Percentiles rank a stretch among this genome's conserved stretches.
Conservation (phyloP, 2,113 vertebrate genomes). For the Marcusenius ussheri region DNA sequence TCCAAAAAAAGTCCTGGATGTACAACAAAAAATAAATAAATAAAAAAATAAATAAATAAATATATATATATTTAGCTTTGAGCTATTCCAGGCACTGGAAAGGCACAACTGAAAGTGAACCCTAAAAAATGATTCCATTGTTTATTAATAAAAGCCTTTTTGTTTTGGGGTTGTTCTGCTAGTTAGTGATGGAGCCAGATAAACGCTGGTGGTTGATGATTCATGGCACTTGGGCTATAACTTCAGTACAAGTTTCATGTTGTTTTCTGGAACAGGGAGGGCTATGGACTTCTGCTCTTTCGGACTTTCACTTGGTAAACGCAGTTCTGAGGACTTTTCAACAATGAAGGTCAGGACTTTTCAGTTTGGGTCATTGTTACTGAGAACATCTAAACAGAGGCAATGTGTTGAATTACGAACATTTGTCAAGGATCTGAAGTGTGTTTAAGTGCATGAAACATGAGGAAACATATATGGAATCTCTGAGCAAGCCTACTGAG, state of each 20-base stretch:
- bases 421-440: constrained; percentile 24
- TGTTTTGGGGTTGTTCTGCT: not conserved
- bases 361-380: not conserved
- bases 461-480: constrained; percentile 21
- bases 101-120: not conserved
- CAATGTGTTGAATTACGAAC: constrained; percentile 19
- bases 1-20: not conserved
- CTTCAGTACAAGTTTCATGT: not conserved
- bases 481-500: not conserved
- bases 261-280: constrained; percentile 17
- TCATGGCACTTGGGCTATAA: not conserved
- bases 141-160: constrained; percentile 2
- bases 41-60: not conserved
- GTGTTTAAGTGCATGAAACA: not conserved
- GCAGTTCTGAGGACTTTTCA: constrained; percentile 27
- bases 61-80: not conserved
- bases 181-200: not conserved
- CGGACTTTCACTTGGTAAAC: not conserved
- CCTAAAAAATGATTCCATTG: not conserved
- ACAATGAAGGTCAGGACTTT: constrained; percentile 27
- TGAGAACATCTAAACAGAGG: constrained; percentile 15
- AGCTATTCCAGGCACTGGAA: not conserved
- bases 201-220: not conserved
- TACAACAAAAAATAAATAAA: not conserved
- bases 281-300: not conserved